These are phyloP conservation scores for Epistrophella euchroma DNA, from an alignment of 2,888 invertebrate species.

Conservation along the genomic window DNA sequence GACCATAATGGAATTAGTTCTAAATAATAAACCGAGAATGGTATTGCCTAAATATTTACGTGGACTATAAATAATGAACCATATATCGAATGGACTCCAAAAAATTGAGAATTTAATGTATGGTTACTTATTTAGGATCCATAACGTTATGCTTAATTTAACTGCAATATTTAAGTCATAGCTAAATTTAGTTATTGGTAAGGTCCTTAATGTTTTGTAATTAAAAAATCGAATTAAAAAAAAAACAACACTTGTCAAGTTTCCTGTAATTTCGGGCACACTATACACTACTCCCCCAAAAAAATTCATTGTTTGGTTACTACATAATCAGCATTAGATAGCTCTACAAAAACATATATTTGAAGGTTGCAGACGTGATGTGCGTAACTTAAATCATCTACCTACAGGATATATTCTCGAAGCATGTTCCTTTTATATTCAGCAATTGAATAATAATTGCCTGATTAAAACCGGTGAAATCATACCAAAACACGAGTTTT, in stretches of 20 bases:
- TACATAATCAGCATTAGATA: background rate
- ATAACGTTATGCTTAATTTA: too few species aligned
- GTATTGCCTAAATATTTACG: too few species aligned
- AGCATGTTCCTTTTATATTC: slow-evolving; percentile 16
- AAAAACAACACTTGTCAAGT: background rate
- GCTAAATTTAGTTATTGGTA: too few species aligned
- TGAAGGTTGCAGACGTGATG: slow-evolving; percentile 9
- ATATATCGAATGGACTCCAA: too few species aligned
- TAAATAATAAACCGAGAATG: too few species aligned
- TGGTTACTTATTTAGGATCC: too few species aligned
- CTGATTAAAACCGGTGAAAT: slow-evolving; percentile 45
- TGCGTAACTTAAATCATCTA: background rate
- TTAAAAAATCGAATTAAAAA: too few species aligned
- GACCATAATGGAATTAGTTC: too few species aligned
- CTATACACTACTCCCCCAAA: background rate
- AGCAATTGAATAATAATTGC: slow-evolving; percentile 66
- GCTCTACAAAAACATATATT: background rate
- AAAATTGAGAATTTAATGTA: too few species aligned
- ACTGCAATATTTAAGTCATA: too few species aligned
- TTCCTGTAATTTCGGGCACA: background rate
- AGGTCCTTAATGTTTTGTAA: too few species aligned
- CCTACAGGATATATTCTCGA: background rate
- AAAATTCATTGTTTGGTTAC: background rate
- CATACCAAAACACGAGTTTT: background rate
- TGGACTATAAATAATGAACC: too few species aligned